Evolutionary conservation across 2,888 invertebrate species (phyloP).

Genomic region (Flexamia atlantica): DNA sequence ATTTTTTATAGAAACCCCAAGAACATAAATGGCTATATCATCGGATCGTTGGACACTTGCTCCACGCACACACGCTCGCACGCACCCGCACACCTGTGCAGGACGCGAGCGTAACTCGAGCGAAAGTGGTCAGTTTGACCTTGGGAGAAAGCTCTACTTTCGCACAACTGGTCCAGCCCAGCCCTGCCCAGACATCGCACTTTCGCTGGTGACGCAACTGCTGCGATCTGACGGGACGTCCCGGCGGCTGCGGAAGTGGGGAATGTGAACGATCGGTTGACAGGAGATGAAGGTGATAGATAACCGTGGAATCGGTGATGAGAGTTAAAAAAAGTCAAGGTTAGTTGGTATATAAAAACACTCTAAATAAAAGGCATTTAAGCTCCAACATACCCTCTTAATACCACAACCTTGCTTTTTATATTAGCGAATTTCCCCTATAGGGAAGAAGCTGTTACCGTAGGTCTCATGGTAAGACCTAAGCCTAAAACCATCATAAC

Average conservation of each 20-base stretch:
- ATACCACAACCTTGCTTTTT: too few species aligned
- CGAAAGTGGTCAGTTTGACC: conserved; percentile 42
- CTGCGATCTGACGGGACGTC: neutral
- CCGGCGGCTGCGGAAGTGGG: neutral
- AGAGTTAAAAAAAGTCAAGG: too few species aligned
- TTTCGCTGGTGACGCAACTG: conserved; percentile 12
- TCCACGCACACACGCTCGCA: conserved; percentile 6
- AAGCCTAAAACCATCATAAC: too few species aligned
- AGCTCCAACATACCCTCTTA: too few species aligned
- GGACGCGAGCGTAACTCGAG: conserved; percentile 19
- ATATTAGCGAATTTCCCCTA: too few species aligned
- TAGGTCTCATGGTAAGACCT: too few species aligned
- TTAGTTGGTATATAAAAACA: too few species aligned
- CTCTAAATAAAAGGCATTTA: too few species aligned
- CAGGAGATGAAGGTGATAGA: neutral
- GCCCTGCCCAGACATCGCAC: neutral
- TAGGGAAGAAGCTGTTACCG: too few species aligned
- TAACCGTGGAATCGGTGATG: neutral
- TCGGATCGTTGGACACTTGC: neutral
- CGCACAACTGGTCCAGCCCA: conserved; percentile 44
- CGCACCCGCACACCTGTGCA: neutral
- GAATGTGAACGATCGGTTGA: neutral
- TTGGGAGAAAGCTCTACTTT: conserved; percentile 56
- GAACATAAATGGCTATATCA: too few species aligned
- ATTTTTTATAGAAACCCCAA: too few species aligned